phyloP scores from a whole-genome alignment of 2,113 vertebrate genomes.

The Tricholaema leucomelas region DNA sequence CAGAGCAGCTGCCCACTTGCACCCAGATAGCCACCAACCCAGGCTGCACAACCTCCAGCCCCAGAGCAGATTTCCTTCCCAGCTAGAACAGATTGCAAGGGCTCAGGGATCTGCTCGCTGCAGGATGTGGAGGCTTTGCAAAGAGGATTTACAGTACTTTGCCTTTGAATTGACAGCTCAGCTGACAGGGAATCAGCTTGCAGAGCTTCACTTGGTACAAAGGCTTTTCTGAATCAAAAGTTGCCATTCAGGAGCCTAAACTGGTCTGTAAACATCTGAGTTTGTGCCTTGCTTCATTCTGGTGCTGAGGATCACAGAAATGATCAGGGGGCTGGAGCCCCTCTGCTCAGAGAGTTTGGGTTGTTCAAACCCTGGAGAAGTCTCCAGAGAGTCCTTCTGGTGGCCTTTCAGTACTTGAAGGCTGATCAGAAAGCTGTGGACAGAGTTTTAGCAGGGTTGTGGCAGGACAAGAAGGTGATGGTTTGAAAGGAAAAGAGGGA shows the following conservation, averaged over 20 bases:
- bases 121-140: not conserved
- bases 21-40: rapidly evolving
- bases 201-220: not conserved
- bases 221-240: not conserved
- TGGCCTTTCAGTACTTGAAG: not conserved
- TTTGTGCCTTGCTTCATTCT: not conserved
- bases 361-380: not conserved
- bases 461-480: not conserved
- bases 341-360: not conserved
- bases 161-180: not conserved
- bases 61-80: rapidly evolving
- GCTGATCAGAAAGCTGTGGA: not conserved
- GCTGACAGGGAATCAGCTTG: rapidly evolving
- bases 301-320: not conserved
- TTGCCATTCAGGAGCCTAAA: not conserved
- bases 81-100: not conserved
- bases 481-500: not conserved
- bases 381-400: not conserved
- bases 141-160: not conserved
- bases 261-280: not conserved
- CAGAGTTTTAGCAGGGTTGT: not conserved
- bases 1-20: rapidly evolving
- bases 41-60: rapidly evolving
- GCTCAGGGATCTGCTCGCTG: not conserved
- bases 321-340: no score